Conservation (phyloP, 2,888 invertebrate species). For the Clitarchus hookeri region DNA sequence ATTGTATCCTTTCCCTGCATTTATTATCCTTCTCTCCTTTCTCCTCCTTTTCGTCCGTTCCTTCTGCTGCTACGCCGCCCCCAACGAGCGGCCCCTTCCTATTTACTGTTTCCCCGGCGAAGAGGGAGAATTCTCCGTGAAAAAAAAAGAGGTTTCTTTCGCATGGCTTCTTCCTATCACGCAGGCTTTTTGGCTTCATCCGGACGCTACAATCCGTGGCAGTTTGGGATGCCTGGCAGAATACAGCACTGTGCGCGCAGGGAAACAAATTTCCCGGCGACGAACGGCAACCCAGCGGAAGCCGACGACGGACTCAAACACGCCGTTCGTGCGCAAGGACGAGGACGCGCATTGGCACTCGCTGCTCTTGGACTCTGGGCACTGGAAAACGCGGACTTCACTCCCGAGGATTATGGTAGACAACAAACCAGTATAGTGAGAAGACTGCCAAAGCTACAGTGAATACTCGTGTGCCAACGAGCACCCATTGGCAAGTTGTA, state of each 20-base stretch:
- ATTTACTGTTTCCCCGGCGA: neutral
- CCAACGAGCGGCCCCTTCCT: neutral
- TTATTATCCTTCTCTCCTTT: neutral
- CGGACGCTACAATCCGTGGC: neutral
- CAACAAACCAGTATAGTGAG: too few relatives aligned
- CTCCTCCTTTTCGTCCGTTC: neutral
- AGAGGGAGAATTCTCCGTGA: neutral
- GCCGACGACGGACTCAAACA: neutral
- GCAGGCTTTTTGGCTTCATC: neutral
- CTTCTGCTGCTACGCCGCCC: neutral
- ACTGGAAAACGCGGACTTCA: too few relatives aligned
- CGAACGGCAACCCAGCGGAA: neutral
- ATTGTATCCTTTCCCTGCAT: slow-evolving; percentile 14
- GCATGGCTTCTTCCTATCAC: slow-evolving; percentile 14
- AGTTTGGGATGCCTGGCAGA: neutral
- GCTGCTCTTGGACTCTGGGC: too few relatives aligned
- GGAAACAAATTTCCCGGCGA: neutral
- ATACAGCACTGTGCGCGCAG: neutral
- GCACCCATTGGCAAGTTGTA: too few relatives aligned
- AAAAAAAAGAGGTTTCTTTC: neutral
- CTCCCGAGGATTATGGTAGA: too few relatives aligned
- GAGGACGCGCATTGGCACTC: too few relatives aligned
- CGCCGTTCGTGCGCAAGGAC: too few relatives aligned
- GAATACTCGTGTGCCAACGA: too few relatives aligned
- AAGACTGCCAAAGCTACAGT: too few relatives aligned